Evolutionary conservation across 2,888 invertebrate species (phyloP).

Genomic region (Folsomia manolachei): DNA sequence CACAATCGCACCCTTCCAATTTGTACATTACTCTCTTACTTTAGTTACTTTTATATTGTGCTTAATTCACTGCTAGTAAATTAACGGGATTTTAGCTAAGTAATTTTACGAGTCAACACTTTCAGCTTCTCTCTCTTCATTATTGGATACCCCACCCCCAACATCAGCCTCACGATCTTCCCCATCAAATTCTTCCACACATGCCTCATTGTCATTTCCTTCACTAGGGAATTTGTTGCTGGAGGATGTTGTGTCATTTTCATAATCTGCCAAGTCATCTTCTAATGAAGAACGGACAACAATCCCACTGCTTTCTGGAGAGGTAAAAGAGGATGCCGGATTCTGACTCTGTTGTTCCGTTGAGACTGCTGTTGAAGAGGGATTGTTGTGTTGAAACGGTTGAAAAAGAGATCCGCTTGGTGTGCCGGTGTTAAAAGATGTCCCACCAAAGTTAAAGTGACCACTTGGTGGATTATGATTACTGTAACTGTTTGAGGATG

Average conservation of each 20-base stretch:
- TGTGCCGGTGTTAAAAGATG: not conserved
- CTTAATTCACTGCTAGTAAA: too few relatives aligned
- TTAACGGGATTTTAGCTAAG: too few relatives aligned
- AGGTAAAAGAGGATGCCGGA: not conserved
- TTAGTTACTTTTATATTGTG: too few relatives aligned
- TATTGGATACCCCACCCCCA: slow-evolving; percentile 6
- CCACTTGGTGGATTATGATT: not conserved
- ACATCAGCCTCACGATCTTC: slow-evolving; percentile 25
- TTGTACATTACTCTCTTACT: too few relatives aligned
- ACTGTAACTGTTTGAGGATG: not conserved
- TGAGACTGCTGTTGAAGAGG: not conserved
- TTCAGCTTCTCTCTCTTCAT: slow-evolving; percentile 20
- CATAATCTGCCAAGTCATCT: slow-evolving; percentile 12
- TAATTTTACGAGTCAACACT: slow-evolving; percentile 11
- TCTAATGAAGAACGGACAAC: slow-evolving; percentile 12
- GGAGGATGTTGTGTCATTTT: slow-evolving; percentile 20
- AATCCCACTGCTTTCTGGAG: slow-evolving; percentile 20
- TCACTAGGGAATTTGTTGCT: slow-evolving; percentile 11
- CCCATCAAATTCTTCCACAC: slow-evolving; percentile 8
- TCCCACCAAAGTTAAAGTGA: slow-evolving; percentile 6
- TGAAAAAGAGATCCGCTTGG: not conserved
- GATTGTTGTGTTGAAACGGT: slow-evolving; percentile 2
- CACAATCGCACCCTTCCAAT: too few relatives aligned
- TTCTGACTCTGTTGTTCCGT: not conserved
- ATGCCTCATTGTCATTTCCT: not conserved